phyloP scores from a whole-genome alignment of 2,113 vertebrate species.

The Onychostruthus taczanowskii region DNA sequence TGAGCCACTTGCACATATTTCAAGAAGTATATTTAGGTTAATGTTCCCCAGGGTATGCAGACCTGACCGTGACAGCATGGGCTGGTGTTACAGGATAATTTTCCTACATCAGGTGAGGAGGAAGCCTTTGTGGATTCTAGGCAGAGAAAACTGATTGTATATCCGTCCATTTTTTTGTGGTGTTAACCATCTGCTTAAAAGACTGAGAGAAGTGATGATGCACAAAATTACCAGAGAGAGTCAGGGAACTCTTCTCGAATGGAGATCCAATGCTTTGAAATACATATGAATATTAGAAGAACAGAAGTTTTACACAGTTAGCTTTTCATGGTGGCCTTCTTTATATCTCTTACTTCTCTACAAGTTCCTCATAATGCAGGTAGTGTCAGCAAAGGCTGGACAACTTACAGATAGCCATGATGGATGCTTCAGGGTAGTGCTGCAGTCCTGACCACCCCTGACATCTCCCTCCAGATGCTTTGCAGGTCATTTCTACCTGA shows the following conservation, averaged over 20 bases:
- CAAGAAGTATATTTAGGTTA: neutral
- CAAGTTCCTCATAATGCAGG: neutral
- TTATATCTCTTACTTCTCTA: neutral
- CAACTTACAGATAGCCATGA: neutral
- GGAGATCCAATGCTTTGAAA: neutral
- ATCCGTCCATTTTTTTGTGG: neutral
- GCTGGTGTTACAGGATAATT: neutral
- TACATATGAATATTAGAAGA: neutral
- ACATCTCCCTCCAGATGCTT: neutral
- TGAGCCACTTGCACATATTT: neutral
- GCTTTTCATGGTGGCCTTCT: neutral
- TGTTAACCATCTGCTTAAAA: neutral
- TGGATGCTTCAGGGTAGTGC: neutral
- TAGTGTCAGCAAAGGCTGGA: neutral
- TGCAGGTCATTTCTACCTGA: neutral
- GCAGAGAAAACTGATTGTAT: neutral
- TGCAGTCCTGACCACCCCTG: neutral
- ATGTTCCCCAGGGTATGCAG: neutral
- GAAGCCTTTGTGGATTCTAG: neutral
- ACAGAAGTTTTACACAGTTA: fast-evolving
- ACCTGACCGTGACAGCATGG: neutral
- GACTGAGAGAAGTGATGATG: neutral
- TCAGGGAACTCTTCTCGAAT: neutral
- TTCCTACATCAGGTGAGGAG: neutral
- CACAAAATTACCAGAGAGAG: neutral